phyloP scores from a whole-genome alignment of 2,797 vertebrate genomes.

The Xenops minutus region DNA sequence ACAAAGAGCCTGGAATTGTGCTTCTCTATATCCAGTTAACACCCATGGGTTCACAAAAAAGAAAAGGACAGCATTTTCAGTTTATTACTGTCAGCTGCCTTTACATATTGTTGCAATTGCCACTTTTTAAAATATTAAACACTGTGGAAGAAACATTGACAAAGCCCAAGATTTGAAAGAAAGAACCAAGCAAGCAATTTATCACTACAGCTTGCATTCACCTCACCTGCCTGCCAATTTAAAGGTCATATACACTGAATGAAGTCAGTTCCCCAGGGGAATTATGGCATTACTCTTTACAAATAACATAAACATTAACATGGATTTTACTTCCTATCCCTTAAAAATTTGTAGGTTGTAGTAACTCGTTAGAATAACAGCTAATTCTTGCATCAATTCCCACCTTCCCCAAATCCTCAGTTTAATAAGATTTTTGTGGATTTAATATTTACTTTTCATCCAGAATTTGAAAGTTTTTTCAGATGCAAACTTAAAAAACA shows the following conservation, averaged over 20 bases:
- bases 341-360: background rate
- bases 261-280: background rate
- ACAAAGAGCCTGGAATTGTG: background rate
- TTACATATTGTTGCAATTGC: background rate
- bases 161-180: slow-evolving; percentile 45
- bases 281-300: slow-evolving; percentile 7
- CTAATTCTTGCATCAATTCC: background rate
- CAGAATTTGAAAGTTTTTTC: background rate
- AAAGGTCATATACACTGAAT: background rate
- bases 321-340: background rate
- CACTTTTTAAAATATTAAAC: slow-evolving; percentile 61
- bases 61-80: slow-evolving; percentile 16
- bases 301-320: slow-evolving; percentile 38
- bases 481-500: background rate
- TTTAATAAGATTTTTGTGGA: background rate
- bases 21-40: background rate
- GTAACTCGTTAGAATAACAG: background rate
- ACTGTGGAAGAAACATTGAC: slow-evolving; percentile 35
- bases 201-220: background rate
- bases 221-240: slow-evolving; percentile 2
- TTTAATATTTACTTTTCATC: background rate
- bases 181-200: background rate
- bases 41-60: background rate
- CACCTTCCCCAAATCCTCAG: background rate
- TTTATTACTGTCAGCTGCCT: background rate